Percentiles rank a stretch among this genome's conserved stretches.
phyloP scores from a whole-genome alignment of 2,113 vertebrate species.

The Okapia johnstoni region DNA sequence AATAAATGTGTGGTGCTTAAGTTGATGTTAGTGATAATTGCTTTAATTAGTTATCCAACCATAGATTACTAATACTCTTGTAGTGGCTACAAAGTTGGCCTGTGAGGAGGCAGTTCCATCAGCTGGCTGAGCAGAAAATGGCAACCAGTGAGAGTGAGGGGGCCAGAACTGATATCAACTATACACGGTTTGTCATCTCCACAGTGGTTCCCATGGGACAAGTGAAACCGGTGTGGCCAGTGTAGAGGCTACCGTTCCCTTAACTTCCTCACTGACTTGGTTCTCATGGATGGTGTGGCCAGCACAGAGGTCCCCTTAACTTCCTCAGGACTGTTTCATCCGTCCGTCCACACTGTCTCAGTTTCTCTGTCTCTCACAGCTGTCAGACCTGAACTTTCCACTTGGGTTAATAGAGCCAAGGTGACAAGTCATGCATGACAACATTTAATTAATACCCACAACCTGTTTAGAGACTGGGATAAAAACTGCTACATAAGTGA shows the following conservation, averaged over 20 bases:
- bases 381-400: background rate
- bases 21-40: background rate
- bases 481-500: conserved; percentile 57
- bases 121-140: background rate
- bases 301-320: background rate
- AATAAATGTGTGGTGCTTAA: background rate
- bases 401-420: background rate
- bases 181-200: background rate
- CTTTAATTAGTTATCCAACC: background rate
- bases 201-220: background rate
- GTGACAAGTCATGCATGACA: background rate
- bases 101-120: background rate
- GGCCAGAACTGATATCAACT: background rate
- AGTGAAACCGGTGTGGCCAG: accelerated
- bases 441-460: background rate
- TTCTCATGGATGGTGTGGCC: background rate
- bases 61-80: background rate
- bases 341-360: background rate
- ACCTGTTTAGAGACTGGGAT: conserved; percentile 10
- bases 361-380: background rate
- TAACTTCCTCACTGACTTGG: background rate
- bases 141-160: accelerated
- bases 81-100: background rate
- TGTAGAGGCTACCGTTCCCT: background rate
- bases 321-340: background rate